Evolutionary conservation across 1,140 invertebrate species (phyloP), one percentile per base, ranked within the genome.

Genomic region (Trichogramma pretiosum): DNA sequence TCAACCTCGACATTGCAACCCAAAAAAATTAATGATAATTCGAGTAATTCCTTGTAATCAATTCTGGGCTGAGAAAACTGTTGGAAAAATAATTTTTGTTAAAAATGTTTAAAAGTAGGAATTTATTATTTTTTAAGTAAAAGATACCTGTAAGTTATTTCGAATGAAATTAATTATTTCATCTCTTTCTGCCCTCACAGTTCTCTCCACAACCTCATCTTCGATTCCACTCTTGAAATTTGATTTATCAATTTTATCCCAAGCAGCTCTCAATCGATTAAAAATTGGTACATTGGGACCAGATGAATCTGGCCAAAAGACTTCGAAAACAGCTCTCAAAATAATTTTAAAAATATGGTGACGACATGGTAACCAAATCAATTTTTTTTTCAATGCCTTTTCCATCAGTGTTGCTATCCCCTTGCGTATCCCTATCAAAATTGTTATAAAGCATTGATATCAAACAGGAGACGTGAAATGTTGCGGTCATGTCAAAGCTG

Each of bases 281-380:
- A 52, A 52, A 34, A 48, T 23, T n/a, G 30, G 38, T 18, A 51
- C 37, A 41, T 46, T 46, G 11, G 49, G 49, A 14, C 43, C 43
- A 40, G 49, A 46, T 11, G 49, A 46, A 33, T 16, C 23, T 28
- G 24, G 24, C 35, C 35, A 51, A 22, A 10, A 17, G 19, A 21
- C 14, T 39, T 53, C 41, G 32, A 53, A 53, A 24, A 48, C 39
- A 43, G 17, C 41, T 34, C 22, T 36, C 11, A 50, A 9, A 21
- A 50, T 36, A 38, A 50, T 8, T 42, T 46, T 43, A 26, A 39
- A 32, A 11, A 46, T 35, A n/a, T 46, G 43, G 35, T 51, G 49
- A 9, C 43, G 35, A 22, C 49, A 51, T 18, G 42, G 19, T 9
- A 51, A 33, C 28, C 26, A 46, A 13, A 51, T 18, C 32, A 51